Conservation (phyloP, 2,797 vertebrate species). For the Echeneis naucrates region DNA sequence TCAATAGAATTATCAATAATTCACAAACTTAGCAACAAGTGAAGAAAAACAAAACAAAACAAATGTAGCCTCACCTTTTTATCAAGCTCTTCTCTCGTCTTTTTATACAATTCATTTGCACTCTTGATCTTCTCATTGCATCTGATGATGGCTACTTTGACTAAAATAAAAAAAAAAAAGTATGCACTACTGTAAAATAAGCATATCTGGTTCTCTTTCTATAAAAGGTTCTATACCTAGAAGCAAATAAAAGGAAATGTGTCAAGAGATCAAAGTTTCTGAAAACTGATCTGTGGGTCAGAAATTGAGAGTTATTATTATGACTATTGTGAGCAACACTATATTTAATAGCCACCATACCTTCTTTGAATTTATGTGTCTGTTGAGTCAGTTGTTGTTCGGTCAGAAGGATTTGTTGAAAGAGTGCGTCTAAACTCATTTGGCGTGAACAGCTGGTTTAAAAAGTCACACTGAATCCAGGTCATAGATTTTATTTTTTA, state of each 20-base stretch:
- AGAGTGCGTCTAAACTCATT: slow-evolving; percentile 77
- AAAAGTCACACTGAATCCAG: rapidly evolving
- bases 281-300: not conserved
- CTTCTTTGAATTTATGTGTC: slow-evolving; percentile 82
- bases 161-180: slow-evolving; percentile 75
- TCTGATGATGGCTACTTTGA: slow-evolving; percentile 80
- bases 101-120: slow-evolving; percentile 72
- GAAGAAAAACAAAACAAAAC: too few species aligned
- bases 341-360: slow-evolving; percentile 55
- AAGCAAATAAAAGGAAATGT: not conserved
- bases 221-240: not conserved
- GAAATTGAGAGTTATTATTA: not conserved
- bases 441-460: not conserved
- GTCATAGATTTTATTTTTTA: rapidly evolving
- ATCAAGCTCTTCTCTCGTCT: slow-evolving; percentile 78
- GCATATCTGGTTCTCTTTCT: too few species aligned
- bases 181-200: rapidly evolving
- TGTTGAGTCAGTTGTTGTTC: slow-evolving; percentile 79
- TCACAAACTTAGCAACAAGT: too few species aligned
- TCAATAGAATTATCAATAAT: not conserved
- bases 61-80: slow-evolving; percentile 76
- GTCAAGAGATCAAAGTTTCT: not conserved
- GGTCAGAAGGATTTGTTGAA: slow-evolving; percentile 70
- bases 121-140: slow-evolving; percentile 80
- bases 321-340: not conserved